These are phyloP conservation scores for Clarias magur DNA, from an alignment of 2,113 vertebrate species.

Conservation along the genomic window DNA sequence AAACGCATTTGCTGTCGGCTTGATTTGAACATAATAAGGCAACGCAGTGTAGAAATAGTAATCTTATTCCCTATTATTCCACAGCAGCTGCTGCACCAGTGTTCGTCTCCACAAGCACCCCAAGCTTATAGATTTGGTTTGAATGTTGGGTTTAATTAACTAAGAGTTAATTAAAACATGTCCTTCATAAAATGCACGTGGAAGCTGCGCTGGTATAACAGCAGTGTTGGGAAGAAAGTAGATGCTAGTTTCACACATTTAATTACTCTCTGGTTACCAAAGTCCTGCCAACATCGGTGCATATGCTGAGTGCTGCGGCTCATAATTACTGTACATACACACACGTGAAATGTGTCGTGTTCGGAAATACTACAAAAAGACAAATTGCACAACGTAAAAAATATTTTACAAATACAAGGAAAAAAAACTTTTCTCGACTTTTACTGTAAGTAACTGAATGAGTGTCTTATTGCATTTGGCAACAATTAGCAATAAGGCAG, in stretches of 20 bases:
- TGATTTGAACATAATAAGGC: background rate
- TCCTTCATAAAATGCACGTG: constrained; percentile 27
- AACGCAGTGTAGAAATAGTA: background rate
- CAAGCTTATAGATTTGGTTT: constrained; percentile 23
- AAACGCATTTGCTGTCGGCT: background rate
- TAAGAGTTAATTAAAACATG: constrained; percentile 26
- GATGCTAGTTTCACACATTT: constrained; percentile 29
- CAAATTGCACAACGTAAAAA: background rate
- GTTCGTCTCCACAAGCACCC: constrained; percentile 6
- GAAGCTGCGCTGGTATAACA: constrained; percentile 2
- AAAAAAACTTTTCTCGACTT: background rate
- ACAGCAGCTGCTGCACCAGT: constrained; percentile 9
- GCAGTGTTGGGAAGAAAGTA: constrained; percentile 21
- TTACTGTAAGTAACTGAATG: background rate
- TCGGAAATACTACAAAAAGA: background rate
- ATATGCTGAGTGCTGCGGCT: background rate
- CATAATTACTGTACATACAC: background rate
- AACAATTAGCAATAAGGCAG: too few relatives aligned
- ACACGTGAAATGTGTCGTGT: background rate
- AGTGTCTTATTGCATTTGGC: background rate
- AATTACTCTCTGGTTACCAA: constrained; percentile 24
- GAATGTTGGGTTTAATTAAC: constrained; percentile 28
- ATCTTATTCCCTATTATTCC: constrained; percentile 1
- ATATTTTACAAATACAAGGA: background rate
- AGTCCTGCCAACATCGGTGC: constrained; percentile 10